Percentiles rank a stretch among this genome's conserved stretches.
Evolutionary conservation across 2,113 vertebrate genomes (phyloP).

Genomic region (Pagrus major): DNA sequence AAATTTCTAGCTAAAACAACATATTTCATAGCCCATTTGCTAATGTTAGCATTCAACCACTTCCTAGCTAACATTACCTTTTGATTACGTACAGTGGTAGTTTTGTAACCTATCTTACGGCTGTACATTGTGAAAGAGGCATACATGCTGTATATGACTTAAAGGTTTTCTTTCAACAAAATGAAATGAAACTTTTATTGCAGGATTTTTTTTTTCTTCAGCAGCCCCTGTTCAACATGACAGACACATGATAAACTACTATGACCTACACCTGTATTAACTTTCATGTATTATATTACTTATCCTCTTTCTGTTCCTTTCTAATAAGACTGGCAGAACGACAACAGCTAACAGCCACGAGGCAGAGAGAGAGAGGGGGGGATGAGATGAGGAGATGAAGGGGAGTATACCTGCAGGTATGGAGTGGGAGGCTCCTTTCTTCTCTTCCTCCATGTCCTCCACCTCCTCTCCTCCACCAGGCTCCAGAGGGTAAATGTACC

Average conservation of each 20-base stretch:
- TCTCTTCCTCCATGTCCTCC: slow-evolving; percentile 14
- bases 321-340: slow-evolving; percentile 47
- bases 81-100: too few species aligned
- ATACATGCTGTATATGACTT: background rate
- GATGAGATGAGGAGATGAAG: slow-evolving; percentile 13
- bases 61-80: too few species aligned
- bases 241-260: slow-evolving; percentile 62
- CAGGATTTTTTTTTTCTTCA: background rate
- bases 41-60: too few species aligned
- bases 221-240: slow-evolving; percentile 28
- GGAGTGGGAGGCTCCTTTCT: slow-evolving; percentile 40
- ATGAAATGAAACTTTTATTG: slow-evolving; percentile 14
- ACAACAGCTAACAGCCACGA: slow-evolving; percentile 56
- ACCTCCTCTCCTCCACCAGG: slow-evolving; percentile 21
- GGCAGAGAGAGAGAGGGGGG: slow-evolving; percentile 16
- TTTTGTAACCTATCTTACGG: background rate
- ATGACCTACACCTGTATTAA: slow-evolving; percentile 59
- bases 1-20: too few species aligned
- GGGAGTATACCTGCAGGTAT: slow-evolving; percentile 43
- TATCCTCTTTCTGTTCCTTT: slow-evolving; percentile 51
- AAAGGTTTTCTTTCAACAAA: background rate
- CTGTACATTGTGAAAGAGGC: background rate
- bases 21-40: too few species aligned
- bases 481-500: background rate
- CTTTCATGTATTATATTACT: slow-evolving; percentile 69